Base-by-base conservation (phyloP, 2,797 vertebrate species). In the Lutjanus argentimaculatus region DNA sequence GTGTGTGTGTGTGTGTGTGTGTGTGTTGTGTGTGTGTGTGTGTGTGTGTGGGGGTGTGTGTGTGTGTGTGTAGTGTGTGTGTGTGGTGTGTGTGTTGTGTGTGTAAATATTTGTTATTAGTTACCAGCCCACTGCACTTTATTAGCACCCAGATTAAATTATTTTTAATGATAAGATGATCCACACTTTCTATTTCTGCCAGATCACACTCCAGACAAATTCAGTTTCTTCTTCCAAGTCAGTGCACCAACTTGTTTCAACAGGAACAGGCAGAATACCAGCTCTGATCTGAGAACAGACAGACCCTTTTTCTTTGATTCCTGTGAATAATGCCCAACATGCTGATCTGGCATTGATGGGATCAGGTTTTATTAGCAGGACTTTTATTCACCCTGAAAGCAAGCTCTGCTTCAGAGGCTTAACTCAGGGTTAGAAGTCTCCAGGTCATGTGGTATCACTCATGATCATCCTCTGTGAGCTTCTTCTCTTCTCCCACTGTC, bases 401-500 rank as follows among this genome's bases (percentile, higher is more conserved):
- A 46, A 45, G 6, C 0, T 53, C 25, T 63, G 15, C 19, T 6
- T 63, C n/a, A n/a, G 42, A 43, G 22, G 15, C n/a, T 49, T 11
- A 16, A 53, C 46, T 19, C 17, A 4, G 16, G 16, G 13, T 10
- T 13, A 36, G 36, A 45, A 49, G 30, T 56, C 17, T 17, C 17
- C 51, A 13, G 19, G 46, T 16, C 56, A 30, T 10, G 8, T 21
- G 22, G 21, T 42, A 7, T 57, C 10, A 72, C 6, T 57, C 63
- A 22, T 25, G 53, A 22, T 30, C 16, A 17, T 46, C 49, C 40
- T 62, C 11, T 65, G 25, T 64, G n/a, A 53, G 2, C 25, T 7
- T 48, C 17, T 13, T 49, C n/a, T 66, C 55, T 22, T 80, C 65
- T 87, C 36, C 19, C 4, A 63, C 52, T 86, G 9, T 79, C 40